phyloP scores from a whole-genome alignment of 1,140 invertebrate genomes.

The Notospermus geniculatus region DNA sequence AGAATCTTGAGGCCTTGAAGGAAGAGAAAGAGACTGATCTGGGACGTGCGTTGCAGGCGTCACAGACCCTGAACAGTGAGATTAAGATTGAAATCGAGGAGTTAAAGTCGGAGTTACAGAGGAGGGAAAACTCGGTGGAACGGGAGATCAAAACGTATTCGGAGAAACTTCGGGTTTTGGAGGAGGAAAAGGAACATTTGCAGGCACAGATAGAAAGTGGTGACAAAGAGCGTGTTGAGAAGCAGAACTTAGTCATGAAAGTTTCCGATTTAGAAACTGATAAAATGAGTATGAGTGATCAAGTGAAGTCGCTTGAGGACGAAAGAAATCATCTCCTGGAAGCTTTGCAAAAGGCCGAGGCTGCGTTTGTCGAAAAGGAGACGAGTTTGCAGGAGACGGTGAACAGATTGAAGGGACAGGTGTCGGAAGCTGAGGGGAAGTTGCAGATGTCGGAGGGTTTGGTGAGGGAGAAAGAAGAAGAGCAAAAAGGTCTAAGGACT shows the following conservation, averaged over 20 bases:
- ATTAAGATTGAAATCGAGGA: conserved; percentile 6
- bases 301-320: conserved; percentile 1
- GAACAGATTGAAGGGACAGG: background rate
- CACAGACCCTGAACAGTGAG: background rate
- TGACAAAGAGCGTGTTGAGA: background rate
- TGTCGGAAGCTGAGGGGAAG: no score
- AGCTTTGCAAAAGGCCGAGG: background rate
- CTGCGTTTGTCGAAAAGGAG: background rate
- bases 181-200: background rate
- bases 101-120: conserved; percentile 1
- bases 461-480: no score
- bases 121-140: conserved; percentile 2
- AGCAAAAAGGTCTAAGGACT: no score
- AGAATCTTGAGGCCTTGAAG: conserved; percentile 1
- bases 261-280: background rate
- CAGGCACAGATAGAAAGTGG: background rate
- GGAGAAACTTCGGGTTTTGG: background rate
- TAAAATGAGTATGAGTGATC: background rate
- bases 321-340: background rate
- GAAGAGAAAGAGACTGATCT: conserved; percentile 1
- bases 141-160: background rate
- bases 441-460: background rate
- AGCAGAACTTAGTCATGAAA: background rate
- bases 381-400: background rate
- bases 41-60: background rate